Base-by-base conservation (phyloP, 2,113 vertebrate species). In the Rhombomys opimus region DNA sequence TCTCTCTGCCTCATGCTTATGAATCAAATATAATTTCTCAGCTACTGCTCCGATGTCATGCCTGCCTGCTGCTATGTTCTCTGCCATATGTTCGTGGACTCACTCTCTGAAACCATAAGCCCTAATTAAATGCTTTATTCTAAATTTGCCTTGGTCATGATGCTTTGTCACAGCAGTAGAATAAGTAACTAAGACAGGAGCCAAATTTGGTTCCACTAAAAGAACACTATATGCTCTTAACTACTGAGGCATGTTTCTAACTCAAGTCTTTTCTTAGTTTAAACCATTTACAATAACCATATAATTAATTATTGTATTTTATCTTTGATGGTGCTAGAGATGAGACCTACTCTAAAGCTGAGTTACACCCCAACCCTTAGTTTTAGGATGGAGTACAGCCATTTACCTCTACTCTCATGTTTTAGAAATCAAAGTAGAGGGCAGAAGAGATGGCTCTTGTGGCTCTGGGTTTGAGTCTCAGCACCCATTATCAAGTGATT, bases 351-450 rank as follows among this genome's bases (percentile, higher is more conserved):
- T 75, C 87, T 75, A 46, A 52, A 77, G 46, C 18, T 78, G 10
- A 67, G 23, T 61, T 81, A 91, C 10, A 80, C 22, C 25, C 52
- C 5, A 68, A 11, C 14, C 77, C 50, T 57, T 54, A 18, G 20
- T 76, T 93, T 70, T 80, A 35, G 54, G 30, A 67, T 41, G 32
- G 35, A 80, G 38, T 90, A 89, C 35, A 38, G 54, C 11, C 61
- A 54, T 30, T 25, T 17, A 25, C 22, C 5, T 13, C 57, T 65
- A 87, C n/a, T 17, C 46, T 38, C 11, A 52, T 12, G 38, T 90
- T 93, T 78, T 52, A 73, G 91, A 92, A 87, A 65, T 59, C 72
- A 73, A 93, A 76, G 65, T 2, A 77, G 25, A 46, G 61, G 61
- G n/a, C 2, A 12, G 27, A 27, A 67, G 38, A 86, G 23, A 32